Evolutionary conservation across 2,113 vertebrate genomes (phyloP), one percentile per base, ranked within the genome.

Genomic region (Addax nasomaculatus): DNA sequence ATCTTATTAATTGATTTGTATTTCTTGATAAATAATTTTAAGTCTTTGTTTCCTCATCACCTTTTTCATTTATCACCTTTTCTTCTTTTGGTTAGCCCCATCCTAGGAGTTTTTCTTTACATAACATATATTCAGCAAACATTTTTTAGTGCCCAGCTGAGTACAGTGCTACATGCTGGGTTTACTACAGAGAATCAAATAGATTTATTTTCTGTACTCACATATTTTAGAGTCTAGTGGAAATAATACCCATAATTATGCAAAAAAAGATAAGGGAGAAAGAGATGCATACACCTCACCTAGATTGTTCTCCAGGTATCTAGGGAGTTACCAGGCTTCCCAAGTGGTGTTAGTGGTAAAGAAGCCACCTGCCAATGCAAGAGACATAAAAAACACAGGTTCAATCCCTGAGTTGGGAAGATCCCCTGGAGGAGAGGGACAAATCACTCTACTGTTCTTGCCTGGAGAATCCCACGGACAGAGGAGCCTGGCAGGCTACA

Each of bases 11-110:
- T 93, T 27, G 47, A 80, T 67, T 91, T 85, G 29, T 85, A 4
- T 93, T 97, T 79, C 36, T 70, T 85, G 19, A 97, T 55, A 83
- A 92, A 85, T 85, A 94, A 49, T 53, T 70, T 89, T 81, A 89
- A 92, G 14, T 57, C 47, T 84, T 86, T 79, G 14, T 93, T 70
- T 89, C 47, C 60, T 89, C n/a, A 83, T 27, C 25, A 39, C 10
- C 10, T 85, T 81, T 86, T 45, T 80, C 15, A 73, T 27, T 47
- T 21, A n/a, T 45, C 33, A 79, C 30, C 21, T 57, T 95, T 96
- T 78, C 23, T 89, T 83, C 39, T 81, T 84, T 85, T 85, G 53
- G 14, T 14, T 43, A 67, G 6, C 17, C 11, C 21, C 5, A 76
- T 29, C 12, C n/a, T 87, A 76, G 13, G 3, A 57, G 79, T 30